Evolutionary conservation across 2,888 invertebrate species (phyloP), one percentile per base, ranked within the genome.

Genomic region (Watsonalla binaria): DNA sequence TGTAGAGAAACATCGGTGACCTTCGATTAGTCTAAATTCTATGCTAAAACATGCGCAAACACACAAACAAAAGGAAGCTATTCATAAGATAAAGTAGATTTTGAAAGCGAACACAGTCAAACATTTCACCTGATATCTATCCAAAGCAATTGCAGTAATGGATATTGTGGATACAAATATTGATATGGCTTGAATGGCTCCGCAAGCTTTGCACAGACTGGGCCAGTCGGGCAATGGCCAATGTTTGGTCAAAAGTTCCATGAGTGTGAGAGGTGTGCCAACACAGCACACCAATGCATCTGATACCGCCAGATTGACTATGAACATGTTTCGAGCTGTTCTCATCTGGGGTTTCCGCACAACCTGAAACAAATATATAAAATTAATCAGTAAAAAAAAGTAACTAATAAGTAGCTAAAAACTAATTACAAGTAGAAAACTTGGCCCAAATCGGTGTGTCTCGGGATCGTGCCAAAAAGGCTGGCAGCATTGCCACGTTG

Each of bases 151-250:
- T 7, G 98, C 97, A 5, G 97, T 97, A 67, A 98, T 98, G 62
- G 97, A 96, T 75, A 98, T 96, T 0, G 97, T 97, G 0, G 97
- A 98, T 0, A 98, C 97, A 80, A 97, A 98, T 66, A 97, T 96
- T 71, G 97, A 97, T 60, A 96, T 95, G 0, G 96, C 98, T 78
- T 98, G 97, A 50, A 97, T 92, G 58, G 95, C 95, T 0, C 96
- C 96, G 62, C 96, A 95, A 62, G 96, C 93, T 82, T 97, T 97
- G 84, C 98, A 98, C 53, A 95, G 86, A 62, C 94, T 91, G 4
- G 92, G 93, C 84, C 95, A 93, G 70, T 94, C 93, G 9, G 97
- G 97, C 46, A 98, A 90, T 0, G 96, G 96, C 96, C 98, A 98
- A 80, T 95, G 96, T 77, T 95, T 95, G 51, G 95, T 94, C 51